A percentile compares a stretch with the other conserved stretches of the same genome.
These are phyloP conservation scores for Accipiter cooperii DNA, from an alignment of 2,113 vertebrate species.

Conservation along the genomic window DNA sequence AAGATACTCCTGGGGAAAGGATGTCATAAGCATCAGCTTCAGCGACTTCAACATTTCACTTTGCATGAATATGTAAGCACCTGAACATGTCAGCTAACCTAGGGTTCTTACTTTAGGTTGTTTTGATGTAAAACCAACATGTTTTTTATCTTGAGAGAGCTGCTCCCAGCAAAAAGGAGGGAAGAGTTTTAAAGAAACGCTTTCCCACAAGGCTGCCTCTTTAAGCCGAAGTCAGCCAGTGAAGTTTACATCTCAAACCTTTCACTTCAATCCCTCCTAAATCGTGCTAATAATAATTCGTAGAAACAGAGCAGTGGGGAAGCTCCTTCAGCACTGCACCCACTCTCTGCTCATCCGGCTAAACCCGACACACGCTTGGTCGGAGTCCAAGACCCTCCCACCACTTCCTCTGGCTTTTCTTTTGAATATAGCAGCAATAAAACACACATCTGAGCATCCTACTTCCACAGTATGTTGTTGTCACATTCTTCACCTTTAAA, in stretches of 20 bases:
- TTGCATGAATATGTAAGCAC: not conserved
- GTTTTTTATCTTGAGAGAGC: not conserved
- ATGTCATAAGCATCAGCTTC: not conserved
- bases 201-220: not conserved
- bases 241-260: not conserved
- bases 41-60: not conserved
- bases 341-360: not conserved
- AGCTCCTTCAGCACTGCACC: not conserved
- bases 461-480: constrained; percentile 55
- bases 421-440: not conserved
- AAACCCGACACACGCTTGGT: not conserved
- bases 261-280: not conserved
- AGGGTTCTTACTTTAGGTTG: not conserved
- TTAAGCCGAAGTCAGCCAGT: not conserved
- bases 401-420: constrained; percentile 18
- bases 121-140: not conserved
- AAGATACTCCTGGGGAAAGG: not conserved
- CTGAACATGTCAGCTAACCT: not conserved
- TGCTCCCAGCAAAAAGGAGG: not conserved
- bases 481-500: constrained; percentile 54
- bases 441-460: constrained; percentile 41
- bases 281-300: not conserved
- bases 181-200: not conserved
- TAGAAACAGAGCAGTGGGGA: not conserved
- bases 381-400: constrained; percentile 32